These are phyloP conservation scores for Embiotoca jacksoni DNA, from an alignment of 2,113 vertebrate species.

Conservation along the genomic window DNA sequence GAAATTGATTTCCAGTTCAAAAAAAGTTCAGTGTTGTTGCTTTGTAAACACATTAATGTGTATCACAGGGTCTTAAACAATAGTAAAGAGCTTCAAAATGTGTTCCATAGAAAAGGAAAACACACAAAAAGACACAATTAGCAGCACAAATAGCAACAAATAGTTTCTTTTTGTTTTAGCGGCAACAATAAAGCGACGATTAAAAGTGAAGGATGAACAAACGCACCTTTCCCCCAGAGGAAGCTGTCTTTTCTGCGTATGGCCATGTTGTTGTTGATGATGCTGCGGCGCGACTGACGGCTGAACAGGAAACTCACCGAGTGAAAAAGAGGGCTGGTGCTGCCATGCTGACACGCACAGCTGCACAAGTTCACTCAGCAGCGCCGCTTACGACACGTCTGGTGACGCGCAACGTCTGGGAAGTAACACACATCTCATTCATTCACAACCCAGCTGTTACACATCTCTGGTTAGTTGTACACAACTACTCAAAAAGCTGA, in stretches of 20 bases:
- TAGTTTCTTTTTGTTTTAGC: background rate
- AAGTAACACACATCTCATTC: slow-evolving; percentile 23
- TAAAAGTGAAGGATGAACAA: background rate
- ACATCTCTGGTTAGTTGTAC: background rate
- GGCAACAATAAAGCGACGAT: background rate
- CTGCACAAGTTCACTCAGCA: background rate
- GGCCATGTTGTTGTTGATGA: slow-evolving; percentile 70
- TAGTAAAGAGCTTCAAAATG: background rate
- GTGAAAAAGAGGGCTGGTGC: slow-evolving; percentile 45
- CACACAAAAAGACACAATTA: background rate
- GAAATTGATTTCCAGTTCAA: background rate
- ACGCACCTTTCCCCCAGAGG: slow-evolving; percentile 85
- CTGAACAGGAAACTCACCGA: slow-evolving; percentile 58
- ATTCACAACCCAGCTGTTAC: background rate
- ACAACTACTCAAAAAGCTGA: background rate
- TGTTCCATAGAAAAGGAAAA: no score
- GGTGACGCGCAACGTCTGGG: slow-evolving; percentile 9
- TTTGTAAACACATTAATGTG: background rate
- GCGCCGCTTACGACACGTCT: background rate
- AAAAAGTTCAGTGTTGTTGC: background rate
- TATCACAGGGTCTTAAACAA: background rate
- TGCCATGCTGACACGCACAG: slow-evolving; percentile 3
- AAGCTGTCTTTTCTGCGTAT: slow-evolving; percentile 83
- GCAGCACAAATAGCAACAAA: background rate
- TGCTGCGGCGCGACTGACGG: slow-evolving; percentile 43